These are phyloP conservation scores for Allobates femoralis DNA, from an alignment of 2,797 vertebrate genomes.

Conservation along the genomic window DNA sequence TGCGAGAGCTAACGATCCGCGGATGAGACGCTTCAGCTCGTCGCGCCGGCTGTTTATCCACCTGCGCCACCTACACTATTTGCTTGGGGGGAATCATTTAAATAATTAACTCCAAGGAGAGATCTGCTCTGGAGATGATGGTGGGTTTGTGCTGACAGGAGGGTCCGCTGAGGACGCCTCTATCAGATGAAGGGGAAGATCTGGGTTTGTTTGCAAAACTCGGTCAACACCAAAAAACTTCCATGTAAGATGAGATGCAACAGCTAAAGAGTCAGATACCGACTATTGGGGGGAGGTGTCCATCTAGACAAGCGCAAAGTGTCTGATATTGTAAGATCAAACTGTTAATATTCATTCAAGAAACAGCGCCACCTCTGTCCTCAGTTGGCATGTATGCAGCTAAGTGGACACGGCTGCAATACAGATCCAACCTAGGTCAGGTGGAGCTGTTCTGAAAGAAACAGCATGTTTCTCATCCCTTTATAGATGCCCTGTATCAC, in stretches of 20 bases:
- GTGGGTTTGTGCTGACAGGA: background rate
- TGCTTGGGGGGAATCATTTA: constrained; percentile 30
- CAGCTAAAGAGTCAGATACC: background rate
- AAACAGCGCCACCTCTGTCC: too few relatives aligned
- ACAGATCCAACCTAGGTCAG: too few relatives aligned
- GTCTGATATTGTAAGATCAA: too few relatives aligned
- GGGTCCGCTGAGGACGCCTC: background rate
- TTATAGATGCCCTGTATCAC: too few relatives aligned
- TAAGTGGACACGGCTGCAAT: too few relatives aligned
- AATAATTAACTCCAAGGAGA: constrained; percentile 23
- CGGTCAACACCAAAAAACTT: background rate
- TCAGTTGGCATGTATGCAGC: too few relatives aligned
- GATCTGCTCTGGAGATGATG: background rate
- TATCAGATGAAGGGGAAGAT: background rate
- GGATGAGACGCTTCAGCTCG: background rate
- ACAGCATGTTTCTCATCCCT: too few relatives aligned
- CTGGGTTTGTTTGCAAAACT: background rate
- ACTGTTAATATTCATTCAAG: too few relatives aligned
- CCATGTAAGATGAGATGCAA: background rate
- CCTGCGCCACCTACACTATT: constrained; percentile 29
- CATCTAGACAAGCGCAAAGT: too few relatives aligned
- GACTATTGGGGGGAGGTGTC: too few relatives aligned
- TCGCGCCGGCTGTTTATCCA: background rate
- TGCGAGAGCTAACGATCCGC: background rate
- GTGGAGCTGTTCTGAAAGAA: too few relatives aligned